A percentile compares a stretch with the other conserved stretches of the same genome.
phyloP scores from a whole-genome alignment of 2,888 invertebrate genomes.

The Ochropacha duplaris region DNA sequence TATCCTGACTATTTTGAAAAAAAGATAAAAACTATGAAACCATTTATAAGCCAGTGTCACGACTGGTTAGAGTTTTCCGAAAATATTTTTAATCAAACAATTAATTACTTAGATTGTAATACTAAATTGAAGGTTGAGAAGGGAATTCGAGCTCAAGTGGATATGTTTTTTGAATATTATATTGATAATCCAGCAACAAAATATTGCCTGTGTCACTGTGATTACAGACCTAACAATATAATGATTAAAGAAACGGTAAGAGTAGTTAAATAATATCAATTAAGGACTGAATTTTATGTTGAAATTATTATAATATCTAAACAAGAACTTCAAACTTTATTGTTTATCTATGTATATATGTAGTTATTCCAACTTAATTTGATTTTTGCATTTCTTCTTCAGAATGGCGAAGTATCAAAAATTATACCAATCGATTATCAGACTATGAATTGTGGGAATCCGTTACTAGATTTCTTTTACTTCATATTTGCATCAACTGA shows the following conservation, averaged over 20 bases:
- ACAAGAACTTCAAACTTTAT: too few species aligned
- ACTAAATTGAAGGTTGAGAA: slow-evolving; percentile 24
- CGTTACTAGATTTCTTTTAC: neutral
- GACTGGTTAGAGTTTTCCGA: slow-evolving; percentile 28
- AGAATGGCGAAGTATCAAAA: neutral
- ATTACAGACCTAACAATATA: slow-evolving; percentile 2
- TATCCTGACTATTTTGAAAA: slow-evolving; percentile 43
- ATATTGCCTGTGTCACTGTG: neutral
- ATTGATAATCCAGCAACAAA: slow-evolving; percentile 16
- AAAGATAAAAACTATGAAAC: slow-evolving; percentile 25
- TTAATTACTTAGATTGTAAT: slow-evolving; percentile 30
- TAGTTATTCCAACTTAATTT: neutral
- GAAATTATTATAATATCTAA: neutral
- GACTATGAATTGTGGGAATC: neutral
- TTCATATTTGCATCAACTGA: neutral
- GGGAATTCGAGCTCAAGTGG: slow-evolving; percentile 20
- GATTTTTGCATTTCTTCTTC: neutral
- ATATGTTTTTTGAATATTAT: slow-evolving; percentile 35
- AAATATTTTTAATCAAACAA: slow-evolving; percentile 25
- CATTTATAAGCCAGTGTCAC: slow-evolving; percentile 20
- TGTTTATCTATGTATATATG: too few species aligned
- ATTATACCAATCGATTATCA: slow-evolving; percentile 1
- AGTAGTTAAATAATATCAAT: too few species aligned
- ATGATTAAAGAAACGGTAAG: neutral
- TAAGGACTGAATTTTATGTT: neutral